phyloP scores from a whole-genome alignment of 2,113 vertebrate species.

The Narcine bancroftii region DNA sequence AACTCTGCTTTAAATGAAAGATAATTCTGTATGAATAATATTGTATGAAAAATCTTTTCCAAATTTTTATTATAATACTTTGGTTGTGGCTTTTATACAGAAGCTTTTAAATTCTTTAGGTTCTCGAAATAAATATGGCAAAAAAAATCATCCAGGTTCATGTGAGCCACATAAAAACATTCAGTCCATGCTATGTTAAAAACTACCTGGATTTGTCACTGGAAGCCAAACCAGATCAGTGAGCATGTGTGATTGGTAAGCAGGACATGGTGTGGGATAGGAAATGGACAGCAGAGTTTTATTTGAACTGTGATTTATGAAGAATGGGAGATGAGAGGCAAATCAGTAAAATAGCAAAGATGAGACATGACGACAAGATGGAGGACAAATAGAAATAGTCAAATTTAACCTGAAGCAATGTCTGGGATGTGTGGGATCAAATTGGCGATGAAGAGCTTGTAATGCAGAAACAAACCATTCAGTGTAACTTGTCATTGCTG shows the following conservation, averaged over 20 bases:
- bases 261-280: not conserved
- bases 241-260: not conserved
- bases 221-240: not conserved
- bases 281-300: not conserved
- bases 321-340: not conserved
- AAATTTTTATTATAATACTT: not conserved
- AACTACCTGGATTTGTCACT: not conserved
- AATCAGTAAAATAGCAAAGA: not conserved
- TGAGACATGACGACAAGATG: not conserved
- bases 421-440: not conserved
- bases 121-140: not conserved
- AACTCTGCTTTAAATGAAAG: not conserved
- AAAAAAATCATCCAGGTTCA: slow-evolving; percentile 5
- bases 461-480: not conserved
- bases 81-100: not conserved
- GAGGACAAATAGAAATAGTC: not conserved
- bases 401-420: not conserved
- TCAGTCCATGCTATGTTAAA: not conserved
- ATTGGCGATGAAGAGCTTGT: not conserved
- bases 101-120: not conserved
- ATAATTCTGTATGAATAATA: not conserved
- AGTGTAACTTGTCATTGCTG: not conserved
- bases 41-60: not conserved
- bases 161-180: not conserved
- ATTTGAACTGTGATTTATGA: not conserved